A percentile compares a stretch with the other conserved stretches of the same genome.
These are phyloP conservation scores for Lagria hirta DNA, from an alignment of 2,888 invertebrate genomes.

Conservation along the genomic window DNA sequence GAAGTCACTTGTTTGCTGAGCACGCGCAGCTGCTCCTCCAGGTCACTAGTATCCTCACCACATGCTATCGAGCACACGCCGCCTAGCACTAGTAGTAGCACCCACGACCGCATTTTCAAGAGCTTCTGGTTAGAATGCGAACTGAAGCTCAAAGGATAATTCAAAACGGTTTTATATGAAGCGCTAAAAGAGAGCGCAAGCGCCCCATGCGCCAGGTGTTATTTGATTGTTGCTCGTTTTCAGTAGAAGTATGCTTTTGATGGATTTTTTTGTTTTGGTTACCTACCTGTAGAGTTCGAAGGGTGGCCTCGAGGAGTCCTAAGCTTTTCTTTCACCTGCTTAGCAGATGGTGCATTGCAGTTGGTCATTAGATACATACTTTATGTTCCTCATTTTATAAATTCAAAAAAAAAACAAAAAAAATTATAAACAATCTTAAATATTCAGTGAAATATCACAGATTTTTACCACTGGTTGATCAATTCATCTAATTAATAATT, in stretches of 20 bases:
- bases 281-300: constrained; percentile 21
- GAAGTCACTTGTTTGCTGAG: constrained; percentile 59
- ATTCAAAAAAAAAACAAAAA: no score
- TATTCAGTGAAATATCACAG: no score
- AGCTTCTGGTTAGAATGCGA: constrained; percentile 20
- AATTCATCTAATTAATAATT: no score
- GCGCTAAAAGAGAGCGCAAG: constrained; percentile 24
- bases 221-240: constrained; percentile 25
- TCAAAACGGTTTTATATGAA: constrained; percentile 32
- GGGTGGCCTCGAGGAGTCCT: constrained; percentile 14
- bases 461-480: no score
- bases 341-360: constrained; percentile 24
- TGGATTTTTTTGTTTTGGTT: constrained; percentile 14
- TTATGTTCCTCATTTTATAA: no score
- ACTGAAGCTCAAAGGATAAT: constrained; percentile 27
- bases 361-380: no score
- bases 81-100: constrained; percentile 5
- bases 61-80: constrained; percentile 24
- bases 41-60: constrained; percentile 24
- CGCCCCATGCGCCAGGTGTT: constrained; percentile 30
- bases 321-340: constrained; percentile 22
- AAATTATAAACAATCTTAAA: no score
- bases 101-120: constrained; percentile 24
- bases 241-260: constrained; percentile 19
- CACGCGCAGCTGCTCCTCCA: constrained; percentile 52